A percentile compares a stretch with the other conserved stretches of the same genome.
Conservation (phyloP, 2,113 vertebrate species). For the Nyctereutes procyonoides region DNA sequence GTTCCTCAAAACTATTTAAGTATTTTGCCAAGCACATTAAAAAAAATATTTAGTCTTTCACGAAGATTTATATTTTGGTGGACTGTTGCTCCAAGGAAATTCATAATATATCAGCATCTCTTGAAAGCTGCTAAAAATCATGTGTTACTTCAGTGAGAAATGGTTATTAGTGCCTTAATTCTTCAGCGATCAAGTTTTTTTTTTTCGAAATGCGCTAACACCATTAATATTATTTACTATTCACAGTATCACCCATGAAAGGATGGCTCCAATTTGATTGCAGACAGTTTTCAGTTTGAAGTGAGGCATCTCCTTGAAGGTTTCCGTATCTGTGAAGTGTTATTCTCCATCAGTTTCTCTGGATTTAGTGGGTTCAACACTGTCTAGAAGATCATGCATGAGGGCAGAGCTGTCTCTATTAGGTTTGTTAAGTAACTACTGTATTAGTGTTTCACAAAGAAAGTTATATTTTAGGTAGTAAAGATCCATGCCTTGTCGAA, state of each 20-base stretch:
- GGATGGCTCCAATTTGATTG: not conserved
- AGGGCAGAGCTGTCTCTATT: not conserved
- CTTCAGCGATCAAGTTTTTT: not conserved
- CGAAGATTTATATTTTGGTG: conserved; percentile 65
- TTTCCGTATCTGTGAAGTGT: not conserved
- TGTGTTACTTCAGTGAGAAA: conserved; percentile 36
- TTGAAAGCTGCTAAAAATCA: conserved; percentile 53
- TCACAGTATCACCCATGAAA: not conserved
- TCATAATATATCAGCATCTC: conserved; percentile 14
- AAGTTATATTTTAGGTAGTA: not conserved
- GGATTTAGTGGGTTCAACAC: not conserved
- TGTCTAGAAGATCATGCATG: not conserved
- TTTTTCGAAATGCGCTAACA: not conserved
- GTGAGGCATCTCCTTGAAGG: not conserved
- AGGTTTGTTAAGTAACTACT: not conserved
- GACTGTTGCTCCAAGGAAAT: conserved; percentile 55
- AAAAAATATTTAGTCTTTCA: conserved; percentile 70
- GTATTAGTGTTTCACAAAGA: not conserved
- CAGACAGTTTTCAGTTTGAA: not conserved
- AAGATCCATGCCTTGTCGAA: not conserved
- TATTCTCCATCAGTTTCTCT: not conserved
- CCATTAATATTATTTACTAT: not conserved
- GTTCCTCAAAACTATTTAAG: conserved; percentile 77
- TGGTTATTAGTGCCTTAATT: not conserved
- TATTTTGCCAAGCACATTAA: conserved; percentile 74